phyloP scores from a whole-genome alignment of 1,140 invertebrate genomes.

The Papilio helenus region DNA sequence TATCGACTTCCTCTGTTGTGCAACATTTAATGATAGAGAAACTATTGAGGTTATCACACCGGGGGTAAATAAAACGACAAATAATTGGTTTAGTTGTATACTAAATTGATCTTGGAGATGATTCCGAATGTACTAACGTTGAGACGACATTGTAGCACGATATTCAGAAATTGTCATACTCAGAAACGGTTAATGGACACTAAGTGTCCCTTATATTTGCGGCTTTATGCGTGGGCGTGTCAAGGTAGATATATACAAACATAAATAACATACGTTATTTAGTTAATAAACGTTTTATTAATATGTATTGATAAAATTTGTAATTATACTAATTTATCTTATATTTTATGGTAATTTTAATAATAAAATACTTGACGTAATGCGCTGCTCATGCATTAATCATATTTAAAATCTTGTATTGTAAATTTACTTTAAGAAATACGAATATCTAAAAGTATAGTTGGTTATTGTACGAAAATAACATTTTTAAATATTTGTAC shows the following conservation, averaged over 20 bases:
- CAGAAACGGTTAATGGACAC: too few species aligned
- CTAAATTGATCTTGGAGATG: neutral
- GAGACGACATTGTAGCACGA: too few species aligned
- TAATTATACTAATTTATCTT: neutral
- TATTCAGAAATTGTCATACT: too few species aligned
- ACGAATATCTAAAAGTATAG: too few species aligned
- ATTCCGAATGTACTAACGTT: too few species aligned
- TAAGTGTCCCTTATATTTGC: too few species aligned
- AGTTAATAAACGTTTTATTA: neutral
- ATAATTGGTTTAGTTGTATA: neutral
- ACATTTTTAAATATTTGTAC: neutral
- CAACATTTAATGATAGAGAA: neutral
- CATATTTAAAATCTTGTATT: neutral
- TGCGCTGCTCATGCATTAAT: neutral
- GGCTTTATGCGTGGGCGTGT: neutral
- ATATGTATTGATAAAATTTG: neutral
- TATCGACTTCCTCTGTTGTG: conserved; percentile 6
- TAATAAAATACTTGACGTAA: neutral
- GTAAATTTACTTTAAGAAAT: too few species aligned
- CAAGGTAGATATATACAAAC: neutral
- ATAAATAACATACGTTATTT: neutral
- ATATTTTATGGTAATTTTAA: neutral
- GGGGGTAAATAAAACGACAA: neutral
- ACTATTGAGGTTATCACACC: neutral
- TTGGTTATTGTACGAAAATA: too few species aligned